Percentiles rank a stretch among this genome's conserved stretches.
These are phyloP conservation scores for Dastarcus helophoroides DNA, from an alignment of 2,888 invertebrate genomes.

Conservation along the genomic window DNA sequence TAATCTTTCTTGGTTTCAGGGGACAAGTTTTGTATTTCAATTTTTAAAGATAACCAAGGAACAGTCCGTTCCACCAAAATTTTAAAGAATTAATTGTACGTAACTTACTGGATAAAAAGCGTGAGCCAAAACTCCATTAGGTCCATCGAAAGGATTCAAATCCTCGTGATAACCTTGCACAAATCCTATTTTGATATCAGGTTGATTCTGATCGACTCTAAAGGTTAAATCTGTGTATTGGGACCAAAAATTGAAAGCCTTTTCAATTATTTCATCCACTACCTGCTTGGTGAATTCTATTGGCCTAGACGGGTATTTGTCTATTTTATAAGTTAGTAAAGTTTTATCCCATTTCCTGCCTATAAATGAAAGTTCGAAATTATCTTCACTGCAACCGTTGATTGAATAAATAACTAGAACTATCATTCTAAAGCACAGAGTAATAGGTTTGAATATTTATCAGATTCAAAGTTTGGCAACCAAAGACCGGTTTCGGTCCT, in stretches of 20 bases:
- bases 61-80: no score
- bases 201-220: not conserved
- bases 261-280: slow-evolving; percentile 4
- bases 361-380: no score
- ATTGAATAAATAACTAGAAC: no score
- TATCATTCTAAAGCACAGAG: no score
- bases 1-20: no score
- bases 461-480: no score
- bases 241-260: slow-evolving; percentile 8
- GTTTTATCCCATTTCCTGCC: slow-evolving; percentile 7
- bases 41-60: no score
- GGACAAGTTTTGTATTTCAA: no score
- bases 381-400: no score
- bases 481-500: no score
- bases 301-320: slow-evolving; percentile 4
- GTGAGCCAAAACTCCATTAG: slow-evolving; percentile 8
- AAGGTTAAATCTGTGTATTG: slow-evolving; percentile 5
- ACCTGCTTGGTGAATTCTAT: slow-evolving; percentile 1
- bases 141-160: slow-evolving; percentile 7
- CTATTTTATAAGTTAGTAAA: slow-evolving; percentile 5
- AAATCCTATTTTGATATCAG: slow-evolving; percentile 6
- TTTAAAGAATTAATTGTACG: no score
- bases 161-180: slow-evolving; percentile 7
- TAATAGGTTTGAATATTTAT: no score
- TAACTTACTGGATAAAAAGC: slow-evolving; percentile 9